Evolutionary conservation across 2,888 invertebrate genomes (phyloP).

Genomic region (Andrena bucephala): DNA sequence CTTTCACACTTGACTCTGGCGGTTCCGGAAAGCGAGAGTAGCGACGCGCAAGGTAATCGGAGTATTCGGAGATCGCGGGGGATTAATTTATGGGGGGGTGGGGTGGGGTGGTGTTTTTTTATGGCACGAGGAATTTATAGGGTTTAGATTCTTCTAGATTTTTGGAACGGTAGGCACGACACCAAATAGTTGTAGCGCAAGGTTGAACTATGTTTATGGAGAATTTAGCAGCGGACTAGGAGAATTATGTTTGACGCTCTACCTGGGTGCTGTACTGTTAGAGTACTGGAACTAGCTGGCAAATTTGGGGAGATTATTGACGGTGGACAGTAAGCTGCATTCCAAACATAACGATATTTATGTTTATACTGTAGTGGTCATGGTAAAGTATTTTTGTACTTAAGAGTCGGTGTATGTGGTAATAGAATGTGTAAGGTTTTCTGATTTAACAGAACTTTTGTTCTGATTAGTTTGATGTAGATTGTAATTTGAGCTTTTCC

Average conservation of each 20-base stretch:
- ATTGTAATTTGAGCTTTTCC: no score
- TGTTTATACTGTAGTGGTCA: constrained; percentile 12
- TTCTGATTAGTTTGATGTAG: background rate
- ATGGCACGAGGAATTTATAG: no score
- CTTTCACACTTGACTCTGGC: background rate
- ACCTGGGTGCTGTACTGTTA: constrained; percentile 90
- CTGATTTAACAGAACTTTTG: background rate
- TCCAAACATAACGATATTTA: constrained; percentile 81
- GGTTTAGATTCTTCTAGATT: no score
- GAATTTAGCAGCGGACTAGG: constrained; percentile 12
- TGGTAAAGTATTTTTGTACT: constrained; percentile 5
- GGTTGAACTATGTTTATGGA: background rate
- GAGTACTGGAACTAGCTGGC: constrained; percentile 89
- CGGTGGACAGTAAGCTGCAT: constrained; percentile 89
- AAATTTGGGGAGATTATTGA: constrained; percentile 88
- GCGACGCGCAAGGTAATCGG: no score
- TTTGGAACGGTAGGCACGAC: no score
- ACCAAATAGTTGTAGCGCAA: no score
- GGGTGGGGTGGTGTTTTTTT: no score
- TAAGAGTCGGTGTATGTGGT: background rate
- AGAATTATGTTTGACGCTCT: constrained; percentile 75
- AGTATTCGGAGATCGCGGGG: no score
- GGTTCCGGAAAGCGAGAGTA: no score
- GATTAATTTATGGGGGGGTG: no score
- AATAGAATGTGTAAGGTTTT: background rate